Percentiles rank a stretch among this genome's conserved stretches.
Evolutionary conservation across 1,140 invertebrate species (phyloP).

Genomic region (Daktulosphaira vitifoliae): DNA sequence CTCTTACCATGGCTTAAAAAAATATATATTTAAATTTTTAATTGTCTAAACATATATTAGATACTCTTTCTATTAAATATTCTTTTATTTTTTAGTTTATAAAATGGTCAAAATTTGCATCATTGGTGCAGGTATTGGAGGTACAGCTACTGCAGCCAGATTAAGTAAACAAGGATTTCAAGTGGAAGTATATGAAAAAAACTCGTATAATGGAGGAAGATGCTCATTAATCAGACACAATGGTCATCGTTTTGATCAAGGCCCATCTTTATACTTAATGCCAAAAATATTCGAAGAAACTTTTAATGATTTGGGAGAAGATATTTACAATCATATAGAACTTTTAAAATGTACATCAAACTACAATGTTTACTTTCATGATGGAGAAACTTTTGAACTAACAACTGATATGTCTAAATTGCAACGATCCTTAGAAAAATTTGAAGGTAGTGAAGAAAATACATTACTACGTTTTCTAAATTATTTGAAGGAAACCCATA

Average conservation of each 20-base stretch:
- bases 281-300: slow-evolving; percentile 25
- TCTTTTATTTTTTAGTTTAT: neutral
- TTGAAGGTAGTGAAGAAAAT: neutral
- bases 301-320: slow-evolving; percentile 18
- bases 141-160: slow-evolving; percentile 18
- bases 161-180: slow-evolving; percentile 28
- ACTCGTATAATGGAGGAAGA: slow-evolving; percentile 25
- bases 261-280: slow-evolving; percentile 20
- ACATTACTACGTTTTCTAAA: slow-evolving; percentile 8
- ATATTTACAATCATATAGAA: slow-evolving; percentile 12
- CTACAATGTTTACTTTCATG: slow-evolving; percentile 16
- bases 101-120: slow-evolving; percentile 3
- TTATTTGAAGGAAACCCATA: slow-evolving; percentile 15
- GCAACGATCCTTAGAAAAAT: slow-evolving; percentile 17
- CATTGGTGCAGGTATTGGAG: slow-evolving; percentile 15
- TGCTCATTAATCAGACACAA: slow-evolving; percentile 9
- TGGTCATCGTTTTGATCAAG: slow-evolving; percentile 28
- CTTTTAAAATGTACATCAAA: slow-evolving; percentile 19
- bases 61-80: too few species aligned
- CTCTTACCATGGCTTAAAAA: too few species aligned
- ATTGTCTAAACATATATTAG: too few species aligned
- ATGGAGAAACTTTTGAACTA: slow-evolving; percentile 9
- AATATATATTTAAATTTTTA: too few species aligned
- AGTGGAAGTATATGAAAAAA: slow-evolving; percentile 24
- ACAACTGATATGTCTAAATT: slow-evolving; percentile 18